phyloP scores from a whole-genome alignment of 2,113 vertebrate species.

The Varanus komodoensis region DNA sequence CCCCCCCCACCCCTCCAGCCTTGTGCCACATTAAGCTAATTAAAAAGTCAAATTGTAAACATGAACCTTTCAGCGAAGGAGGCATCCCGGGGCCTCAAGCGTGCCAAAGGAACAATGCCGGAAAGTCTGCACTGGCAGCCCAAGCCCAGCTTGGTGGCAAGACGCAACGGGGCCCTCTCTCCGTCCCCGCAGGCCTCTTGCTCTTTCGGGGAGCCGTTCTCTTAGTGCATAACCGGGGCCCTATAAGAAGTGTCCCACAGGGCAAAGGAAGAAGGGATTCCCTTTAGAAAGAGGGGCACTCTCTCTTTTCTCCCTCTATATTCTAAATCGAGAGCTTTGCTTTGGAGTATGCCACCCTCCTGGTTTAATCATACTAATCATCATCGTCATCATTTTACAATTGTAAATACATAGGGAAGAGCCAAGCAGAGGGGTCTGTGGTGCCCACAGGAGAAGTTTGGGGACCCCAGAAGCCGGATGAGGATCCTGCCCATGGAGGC shows the following conservation, averaged over 20 bases:
- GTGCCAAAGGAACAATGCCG: neutral
- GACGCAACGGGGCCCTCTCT: neutral
- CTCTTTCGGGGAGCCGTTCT: neutral
- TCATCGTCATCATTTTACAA: too few relatives aligned
- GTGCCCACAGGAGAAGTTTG: too few relatives aligned
- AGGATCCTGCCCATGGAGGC: too few relatives aligned
- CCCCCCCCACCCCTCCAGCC: slow-evolving; percentile 4
- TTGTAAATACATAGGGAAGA: too few relatives aligned
- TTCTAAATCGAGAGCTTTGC: neutral
- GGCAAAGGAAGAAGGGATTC: neutral
- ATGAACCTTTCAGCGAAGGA: slow-evolving; percentile 35
- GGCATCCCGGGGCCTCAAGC: slow-evolving; percentile 39
- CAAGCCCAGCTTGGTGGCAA: neutral
- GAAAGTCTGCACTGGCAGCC: neutral
- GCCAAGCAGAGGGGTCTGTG: too few relatives aligned
- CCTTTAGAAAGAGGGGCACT: neutral
- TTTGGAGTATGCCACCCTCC: too few relatives aligned
- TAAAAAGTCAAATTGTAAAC: slow-evolving; percentile 64
- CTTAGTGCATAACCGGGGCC: neutral
- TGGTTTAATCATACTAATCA: too few relatives aligned
- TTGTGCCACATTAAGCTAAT: slow-evolving; percentile 57
- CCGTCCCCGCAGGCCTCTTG: neutral
- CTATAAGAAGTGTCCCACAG: neutral
- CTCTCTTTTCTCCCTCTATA: too few relatives aligned
- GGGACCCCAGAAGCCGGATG: too few relatives aligned